Base-by-base conservation (phyloP, 2,888 invertebrate genomes). In the Blera fallax region DNA sequence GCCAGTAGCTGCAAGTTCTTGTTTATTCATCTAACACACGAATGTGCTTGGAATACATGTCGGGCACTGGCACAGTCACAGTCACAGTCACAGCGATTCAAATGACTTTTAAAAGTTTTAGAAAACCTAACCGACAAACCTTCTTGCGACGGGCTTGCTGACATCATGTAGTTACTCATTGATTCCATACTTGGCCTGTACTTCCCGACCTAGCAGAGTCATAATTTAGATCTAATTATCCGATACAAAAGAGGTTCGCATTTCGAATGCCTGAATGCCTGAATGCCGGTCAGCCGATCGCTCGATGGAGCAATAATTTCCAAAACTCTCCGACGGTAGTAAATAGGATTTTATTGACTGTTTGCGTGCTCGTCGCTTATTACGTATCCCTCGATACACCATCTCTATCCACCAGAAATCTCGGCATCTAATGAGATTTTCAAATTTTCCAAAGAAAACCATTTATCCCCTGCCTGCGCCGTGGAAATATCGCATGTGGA, bases 181-280 rank as follows among this genome's bases (percentile, higher is more conserved):
- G 60, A 60, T 70, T 21, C 48, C 58, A 56, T 29, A 18, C 32
- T n/a, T 43, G 11, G 34, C 14, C 52, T 50, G 37, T 7, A 48
- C 40, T 60, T 34, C 54, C 37, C 27, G 45, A 65, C 74, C 64
- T 58, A 54, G 45, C 70, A 21, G 40, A 65, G 45, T 80, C 84
- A 85, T 85, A 80, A 74, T 80, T 85, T 70, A 85, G 84, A 85
- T 85, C 84, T 85, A 85, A 85, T 85, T 80, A 65, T 52, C 52
- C 70, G 84, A 85, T 85, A 80, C 43, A 81, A 65, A 43, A 83
- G 40, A 34, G 29, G 14, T 40, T n/a, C 14, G 40, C 40, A 8
- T 8, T 67, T 27, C 32, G 1, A 3, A 18, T 54, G 11, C 11
- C 8, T 27, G 27, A 45, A 37, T 32, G 43, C 43, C 27, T 24